phyloP scores from a whole-genome alignment of 2,113 vertebrate species.

The Pygoscelis adeliae region DNA sequence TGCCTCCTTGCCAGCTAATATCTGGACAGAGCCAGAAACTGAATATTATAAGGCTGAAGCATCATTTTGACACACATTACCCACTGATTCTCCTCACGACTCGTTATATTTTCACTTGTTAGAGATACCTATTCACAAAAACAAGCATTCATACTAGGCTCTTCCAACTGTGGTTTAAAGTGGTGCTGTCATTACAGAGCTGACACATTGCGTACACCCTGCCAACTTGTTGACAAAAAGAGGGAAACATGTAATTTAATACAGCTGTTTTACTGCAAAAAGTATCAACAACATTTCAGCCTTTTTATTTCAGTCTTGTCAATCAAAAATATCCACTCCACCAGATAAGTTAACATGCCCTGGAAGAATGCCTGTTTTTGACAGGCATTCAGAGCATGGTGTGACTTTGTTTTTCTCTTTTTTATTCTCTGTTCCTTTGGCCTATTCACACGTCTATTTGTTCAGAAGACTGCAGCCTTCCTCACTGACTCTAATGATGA shows the following conservation, averaged over 20 bases:
- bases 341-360: constrained; percentile 27
- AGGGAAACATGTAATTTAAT: background rate
- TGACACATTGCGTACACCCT: background rate
- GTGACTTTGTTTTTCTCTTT: background rate
- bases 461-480: background rate
- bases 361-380: constrained; percentile 29
- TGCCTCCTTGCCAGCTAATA: background rate
- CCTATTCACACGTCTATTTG: constrained; percentile 5
- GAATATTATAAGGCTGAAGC: background rate
- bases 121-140: background rate
- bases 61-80: background rate
- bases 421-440: constrained; percentile 13
- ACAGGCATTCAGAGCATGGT: constrained; percentile 35
- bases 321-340: constrained; percentile 40
- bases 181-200: background rate
- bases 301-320: constrained; percentile 52
- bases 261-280: constrained; percentile 63
- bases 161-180: background rate
- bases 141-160: background rate
- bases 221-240: constrained; percentile 45
- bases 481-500: background rate
- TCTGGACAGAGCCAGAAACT: background rate
- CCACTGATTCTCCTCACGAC: fast-evolving
- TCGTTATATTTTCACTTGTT: background rate
- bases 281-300: constrained; percentile 34